Conservation (phyloP, 2,888 invertebrate genomes). For the Enoplolaimus lenunculus region DNA sequence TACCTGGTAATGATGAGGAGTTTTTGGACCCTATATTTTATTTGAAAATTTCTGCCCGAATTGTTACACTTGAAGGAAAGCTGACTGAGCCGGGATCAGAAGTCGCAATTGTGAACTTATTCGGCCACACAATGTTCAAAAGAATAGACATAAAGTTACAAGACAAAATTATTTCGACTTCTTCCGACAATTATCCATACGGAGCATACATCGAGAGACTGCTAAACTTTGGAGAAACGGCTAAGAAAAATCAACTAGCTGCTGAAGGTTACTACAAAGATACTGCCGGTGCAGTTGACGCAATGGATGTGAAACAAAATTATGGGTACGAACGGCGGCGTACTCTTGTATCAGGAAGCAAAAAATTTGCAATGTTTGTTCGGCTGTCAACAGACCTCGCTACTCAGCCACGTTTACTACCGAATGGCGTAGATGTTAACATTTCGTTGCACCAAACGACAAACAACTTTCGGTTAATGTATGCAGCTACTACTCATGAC, state of each 20-base stretch:
- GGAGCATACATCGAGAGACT: neutral
- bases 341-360: neutral
- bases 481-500: neutral
- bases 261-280: neutral
- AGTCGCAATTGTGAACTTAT: neutral
- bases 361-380: neutral
- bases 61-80: neutral
- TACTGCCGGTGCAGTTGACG: neutral
- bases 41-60: neutral
- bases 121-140: neutral
- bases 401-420: neutral
- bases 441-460: neutral
- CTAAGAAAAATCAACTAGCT: neutral
- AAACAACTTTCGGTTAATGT: neutral
- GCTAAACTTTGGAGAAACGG: neutral
- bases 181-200: neutral
- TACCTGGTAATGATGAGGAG: too few relatives aligned
- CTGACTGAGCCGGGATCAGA: too few relatives aligned
- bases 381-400: too few relatives aligned
- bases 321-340: neutral
- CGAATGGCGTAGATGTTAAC: neutral
- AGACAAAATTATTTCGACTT: too few relatives aligned
- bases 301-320: neutral
- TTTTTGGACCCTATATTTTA: neutral
- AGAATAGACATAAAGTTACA: too few relatives aligned